Conservation (phyloP, 2,888 invertebrate species). For the Polydrusus tereticollis region DNA sequence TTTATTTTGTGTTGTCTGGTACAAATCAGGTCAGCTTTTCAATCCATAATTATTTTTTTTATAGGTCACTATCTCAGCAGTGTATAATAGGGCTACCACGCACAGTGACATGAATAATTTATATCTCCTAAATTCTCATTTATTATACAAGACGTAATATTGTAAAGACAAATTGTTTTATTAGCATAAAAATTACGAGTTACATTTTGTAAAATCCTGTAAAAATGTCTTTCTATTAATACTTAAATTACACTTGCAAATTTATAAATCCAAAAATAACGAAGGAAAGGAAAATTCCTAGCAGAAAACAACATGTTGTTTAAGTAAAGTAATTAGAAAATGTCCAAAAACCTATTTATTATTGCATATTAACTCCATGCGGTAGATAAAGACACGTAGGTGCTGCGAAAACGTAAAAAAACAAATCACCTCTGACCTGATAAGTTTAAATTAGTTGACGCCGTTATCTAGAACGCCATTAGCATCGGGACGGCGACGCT, state of each 20-base stretch:
- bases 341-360: too few species aligned
- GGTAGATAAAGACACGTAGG: background rate
- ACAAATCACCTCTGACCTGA: conserved; percentile 12
- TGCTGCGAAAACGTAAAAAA: background rate
- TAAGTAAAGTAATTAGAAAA: too few species aligned
- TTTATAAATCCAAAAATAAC: too few species aligned
- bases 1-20: background rate
- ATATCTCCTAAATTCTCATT: background rate
- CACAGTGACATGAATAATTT: background rate
- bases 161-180: background rate
- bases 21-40: background rate
- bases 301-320: too few species aligned
- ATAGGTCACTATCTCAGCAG: background rate
- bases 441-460: conserved; percentile 4
- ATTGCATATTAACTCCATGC: too few species aligned
- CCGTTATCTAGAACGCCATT: conserved; percentile 35
- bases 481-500: conserved; percentile 51
- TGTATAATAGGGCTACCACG: background rate
- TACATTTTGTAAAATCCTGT: background rate
- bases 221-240: background rate
- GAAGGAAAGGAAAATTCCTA: too few species aligned
- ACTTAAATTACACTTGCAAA: too few species aligned
- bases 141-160: background rate
- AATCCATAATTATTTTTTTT: background rate
- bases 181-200: background rate